Conservation (phyloP, 2,888 invertebrate species). For the Watsonalla binaria region DNA sequence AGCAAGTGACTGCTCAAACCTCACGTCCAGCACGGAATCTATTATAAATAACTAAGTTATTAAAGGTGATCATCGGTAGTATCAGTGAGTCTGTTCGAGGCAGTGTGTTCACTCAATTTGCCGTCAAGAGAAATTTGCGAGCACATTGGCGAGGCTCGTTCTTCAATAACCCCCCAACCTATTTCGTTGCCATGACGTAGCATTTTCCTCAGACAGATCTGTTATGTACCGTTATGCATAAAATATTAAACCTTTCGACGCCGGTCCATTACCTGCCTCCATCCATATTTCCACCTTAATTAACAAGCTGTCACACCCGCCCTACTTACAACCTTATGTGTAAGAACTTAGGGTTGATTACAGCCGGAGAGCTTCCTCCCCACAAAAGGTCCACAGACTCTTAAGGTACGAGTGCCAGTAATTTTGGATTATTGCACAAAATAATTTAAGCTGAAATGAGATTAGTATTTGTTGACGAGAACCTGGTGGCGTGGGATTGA, state of each 20-base stretch:
- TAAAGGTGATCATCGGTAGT: too few species aligned
- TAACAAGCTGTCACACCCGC: slow-evolving; percentile 3
- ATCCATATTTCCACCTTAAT: slow-evolving; percentile 24
- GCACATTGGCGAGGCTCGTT: too few species aligned
- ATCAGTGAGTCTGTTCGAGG: too few species aligned
- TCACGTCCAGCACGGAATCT: too few species aligned
- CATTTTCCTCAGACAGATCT: neutral
- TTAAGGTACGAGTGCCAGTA: neutral
- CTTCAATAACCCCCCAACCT: neutral
- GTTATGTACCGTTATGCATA: neutral
- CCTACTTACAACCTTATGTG: neutral
- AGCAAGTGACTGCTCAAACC: too few species aligned
- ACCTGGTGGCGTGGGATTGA: neutral
- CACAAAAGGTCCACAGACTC: neutral
- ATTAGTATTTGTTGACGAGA: neutral
- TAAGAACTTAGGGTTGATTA: neutral
- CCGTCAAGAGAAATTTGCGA: too few species aligned
- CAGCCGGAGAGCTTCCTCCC: neutral
- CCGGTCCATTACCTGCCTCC: slow-evolving; percentile 14
- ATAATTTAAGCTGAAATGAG: neutral
- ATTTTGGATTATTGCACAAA: slow-evolving; percentile 1
- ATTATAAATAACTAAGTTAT: too few species aligned
- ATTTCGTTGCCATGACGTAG: slow-evolving; percentile 4
- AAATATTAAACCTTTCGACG: slow-evolving; percentile 15
- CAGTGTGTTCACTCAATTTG: too few species aligned